Base-by-base conservation (phyloP, 92 coral and sea anemone genomes). In the Palythoa caribaeorum region DNA sequence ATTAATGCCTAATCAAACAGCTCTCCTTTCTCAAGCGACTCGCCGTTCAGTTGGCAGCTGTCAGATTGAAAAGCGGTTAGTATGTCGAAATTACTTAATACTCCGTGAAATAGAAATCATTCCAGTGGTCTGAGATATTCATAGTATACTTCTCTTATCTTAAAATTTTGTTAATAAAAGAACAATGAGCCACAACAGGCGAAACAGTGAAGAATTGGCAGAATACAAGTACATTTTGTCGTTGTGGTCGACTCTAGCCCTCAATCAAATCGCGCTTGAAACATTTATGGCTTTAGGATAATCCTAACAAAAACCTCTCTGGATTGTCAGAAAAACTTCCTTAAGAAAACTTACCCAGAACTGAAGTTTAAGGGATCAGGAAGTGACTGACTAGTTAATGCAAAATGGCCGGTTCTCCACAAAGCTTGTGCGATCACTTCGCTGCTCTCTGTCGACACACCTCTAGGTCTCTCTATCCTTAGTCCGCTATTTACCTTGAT, bases 371-470 rank as follows among this genome's bases (percentile, higher is more conserved):
- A 65, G 76, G 38, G 86, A 81, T 81, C 86, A 81, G 86, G 86
- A 81, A 81, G 86, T 81, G 86, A 51, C 39, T 65, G 75, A 68
- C 76, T 50, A 19, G 76, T 38, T n/a, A 68, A n/a, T 35, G 86
- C 86, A 81, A 81, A 47, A 81, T 81, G 86, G 86, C 86, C 86
- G 86, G 74, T 63, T 78, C 9, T 78, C 9, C 47, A 73, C 19
- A 37, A 54, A 40, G 40, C 84, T 47, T 78, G 83, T 63, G 38
- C 21, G 74, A 40, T 68, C 57, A 44, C 54, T 68, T 77, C 80
- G 63, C 73, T 65, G 55, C 44, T 71, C 76, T 47, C 37, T 20
- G 57, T 11, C 11, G 47, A 70, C 65, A 59, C 65, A 13, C 65
- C 65, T 35, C 16, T 9, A 17, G 47, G 21, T 37, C 71, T 79